phyloP scores from a whole-genome alignment of 1,140 invertebrate genomes.

The Aricia agestis region DNA sequence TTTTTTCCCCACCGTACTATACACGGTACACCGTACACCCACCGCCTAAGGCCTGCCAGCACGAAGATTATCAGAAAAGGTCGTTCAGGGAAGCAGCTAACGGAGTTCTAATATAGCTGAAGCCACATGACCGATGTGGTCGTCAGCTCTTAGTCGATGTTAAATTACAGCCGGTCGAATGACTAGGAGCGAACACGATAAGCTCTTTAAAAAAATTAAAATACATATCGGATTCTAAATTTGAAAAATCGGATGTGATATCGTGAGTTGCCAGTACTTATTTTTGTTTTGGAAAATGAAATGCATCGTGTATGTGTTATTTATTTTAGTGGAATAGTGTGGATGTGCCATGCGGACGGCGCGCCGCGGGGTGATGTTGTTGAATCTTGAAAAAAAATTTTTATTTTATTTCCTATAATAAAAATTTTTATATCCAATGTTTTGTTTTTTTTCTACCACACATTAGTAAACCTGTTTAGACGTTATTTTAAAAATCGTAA shows the following conservation, averaged over 20 bases:
- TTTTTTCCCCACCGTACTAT: too few relatives aligned
- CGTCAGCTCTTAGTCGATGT: too few relatives aligned
- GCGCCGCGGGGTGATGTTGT: constrained; percentile 48
- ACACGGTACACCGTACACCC: too few relatives aligned
- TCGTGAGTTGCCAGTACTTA: constrained; percentile 10
- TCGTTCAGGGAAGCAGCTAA: too few relatives aligned
- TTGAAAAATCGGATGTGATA: neutral
- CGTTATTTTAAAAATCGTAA: too few relatives aligned
- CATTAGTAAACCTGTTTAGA: too few relatives aligned
- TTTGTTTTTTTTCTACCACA: constrained; percentile 44
- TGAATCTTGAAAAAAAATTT: constrained; percentile 75
- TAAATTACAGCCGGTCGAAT: neutral
- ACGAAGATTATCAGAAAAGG: too few relatives aligned
- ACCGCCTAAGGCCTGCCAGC: too few relatives aligned
- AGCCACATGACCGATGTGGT: too few relatives aligned
- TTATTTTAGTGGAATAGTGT: neutral
- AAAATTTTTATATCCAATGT: constrained; percentile 73
- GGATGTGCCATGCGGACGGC: constrained; percentile 55
- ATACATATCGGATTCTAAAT: constrained; percentile 12
- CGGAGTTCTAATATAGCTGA: too few relatives aligned
- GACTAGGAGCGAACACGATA: neutral
- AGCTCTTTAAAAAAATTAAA: neutral
- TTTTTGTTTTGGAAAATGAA: neutral
- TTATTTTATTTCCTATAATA: constrained; percentile 76
- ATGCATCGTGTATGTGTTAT: constrained; percentile 1